These are phyloP conservation scores for Paramuricea clavata DNA, from an alignment of 92 coral and sea anemone genomes.

Conservation along the genomic window DNA sequence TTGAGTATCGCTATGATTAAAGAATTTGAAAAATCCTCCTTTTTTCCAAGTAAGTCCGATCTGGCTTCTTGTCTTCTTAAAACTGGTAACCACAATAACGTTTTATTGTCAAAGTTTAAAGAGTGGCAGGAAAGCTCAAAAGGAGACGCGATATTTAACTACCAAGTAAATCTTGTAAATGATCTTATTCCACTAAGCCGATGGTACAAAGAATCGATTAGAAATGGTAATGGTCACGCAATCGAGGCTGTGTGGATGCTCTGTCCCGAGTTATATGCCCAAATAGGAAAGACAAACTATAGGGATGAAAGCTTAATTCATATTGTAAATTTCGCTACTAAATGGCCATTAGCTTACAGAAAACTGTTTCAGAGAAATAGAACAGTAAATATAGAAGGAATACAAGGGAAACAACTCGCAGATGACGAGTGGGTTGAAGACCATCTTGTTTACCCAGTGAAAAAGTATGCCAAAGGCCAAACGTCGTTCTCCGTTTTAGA, in stretches of 20 bases:
- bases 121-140: constrained; percentile 52
- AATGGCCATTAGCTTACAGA: too few relatives aligned
- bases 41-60: too few relatives aligned
- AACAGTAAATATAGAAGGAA: constrained; percentile 54
- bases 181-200: constrained; percentile 55
- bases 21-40: constrained; percentile 5
- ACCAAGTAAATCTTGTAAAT: too few relatives aligned
- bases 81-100: too few relatives aligned
- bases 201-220: constrained; percentile 57
- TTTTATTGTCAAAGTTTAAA: too few relatives aligned
- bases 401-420: constrained; percentile 57
- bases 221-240: constrained; percentile 61
- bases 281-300: too few relatives aligned
- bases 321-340: not conserved
- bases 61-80: too few relatives aligned
- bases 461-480: constrained; percentile 46
- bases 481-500: constrained; percentile 57
- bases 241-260: constrained; percentile 41
- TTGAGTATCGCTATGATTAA: constrained; percentile 58
- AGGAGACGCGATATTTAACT: too few relatives aligned
- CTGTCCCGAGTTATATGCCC: not conserved
- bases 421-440: constrained; percentile 71
- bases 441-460: constrained; percentile 58
- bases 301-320: constrained; percentile 5
- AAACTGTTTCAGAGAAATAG: not conserved